Conservation (phyloP, 2,797 vertebrate genomes). For the Syncerus caffer region DNA sequence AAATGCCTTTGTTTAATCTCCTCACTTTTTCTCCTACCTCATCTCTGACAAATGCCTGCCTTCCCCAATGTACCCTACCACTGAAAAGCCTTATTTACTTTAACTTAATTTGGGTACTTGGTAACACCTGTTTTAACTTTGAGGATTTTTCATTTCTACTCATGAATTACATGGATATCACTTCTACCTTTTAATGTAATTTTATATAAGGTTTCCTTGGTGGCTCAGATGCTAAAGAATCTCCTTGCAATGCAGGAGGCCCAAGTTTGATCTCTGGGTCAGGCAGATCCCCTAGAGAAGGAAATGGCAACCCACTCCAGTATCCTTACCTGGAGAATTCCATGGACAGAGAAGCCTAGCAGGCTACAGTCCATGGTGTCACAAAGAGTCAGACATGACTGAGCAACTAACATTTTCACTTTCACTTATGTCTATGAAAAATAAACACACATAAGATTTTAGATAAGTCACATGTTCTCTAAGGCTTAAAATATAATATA, state of each 20-base stretch:
- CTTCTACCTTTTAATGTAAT: background rate
- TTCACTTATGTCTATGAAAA: background rate
- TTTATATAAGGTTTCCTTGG: background rate
- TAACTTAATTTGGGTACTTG: background rate
- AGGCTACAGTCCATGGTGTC: background rate
- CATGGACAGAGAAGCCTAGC: background rate
- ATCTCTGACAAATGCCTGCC: background rate
- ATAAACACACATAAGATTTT: background rate
- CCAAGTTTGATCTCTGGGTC: background rate
- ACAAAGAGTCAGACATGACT: background rate
- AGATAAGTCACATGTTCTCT: background rate
- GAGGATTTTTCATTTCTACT: background rate
- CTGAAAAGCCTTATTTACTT: background rate
- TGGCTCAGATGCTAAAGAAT: background rate
- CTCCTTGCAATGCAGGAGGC: background rate
- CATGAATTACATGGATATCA: background rate
- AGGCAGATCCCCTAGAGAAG: background rate
- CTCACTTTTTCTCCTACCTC: background rate
- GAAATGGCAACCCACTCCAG: background rate
- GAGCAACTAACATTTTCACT: background rate
- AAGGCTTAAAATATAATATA: background rate
- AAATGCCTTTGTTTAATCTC: background rate
- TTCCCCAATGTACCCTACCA: background rate
- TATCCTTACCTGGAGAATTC: background rate
- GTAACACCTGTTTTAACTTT: background rate